Evolutionary conservation across 2,797 vertebrate species (phyloP).

Genomic region (Apogon talboti): DNA sequence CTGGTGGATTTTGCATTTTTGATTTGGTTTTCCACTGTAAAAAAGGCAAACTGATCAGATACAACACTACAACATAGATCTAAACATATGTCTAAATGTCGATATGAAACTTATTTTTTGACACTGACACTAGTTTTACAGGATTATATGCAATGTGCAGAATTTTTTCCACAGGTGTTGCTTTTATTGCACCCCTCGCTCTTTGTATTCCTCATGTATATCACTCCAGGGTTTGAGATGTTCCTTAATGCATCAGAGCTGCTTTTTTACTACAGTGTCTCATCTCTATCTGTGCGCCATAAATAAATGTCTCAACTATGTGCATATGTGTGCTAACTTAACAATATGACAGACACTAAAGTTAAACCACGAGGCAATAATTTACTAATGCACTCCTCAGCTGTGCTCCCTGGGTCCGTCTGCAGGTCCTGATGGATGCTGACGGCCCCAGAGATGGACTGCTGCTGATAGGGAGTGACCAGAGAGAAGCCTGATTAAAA

Average conservation of each 20-base stretch:
- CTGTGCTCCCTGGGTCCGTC: constrained; percentile 85
- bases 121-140: constrained; percentile 25
- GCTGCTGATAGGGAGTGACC: constrained; percentile 91
- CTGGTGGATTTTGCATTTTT: too few relatives aligned
- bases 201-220: constrained; percentile 17
- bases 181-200: constrained; percentile 13
- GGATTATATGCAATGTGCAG: not conserved
- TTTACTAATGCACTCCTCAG: constrained; percentile 89
- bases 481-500: constrained; percentile 89
- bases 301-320: constrained; percentile 53
- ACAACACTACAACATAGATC: too few relatives aligned
- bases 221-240: constrained; percentile 15
- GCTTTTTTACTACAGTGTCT: constrained; percentile 44
- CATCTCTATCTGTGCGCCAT: constrained; percentile 42
- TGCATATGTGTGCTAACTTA: constrained; percentile 25
- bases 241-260: constrained; percentile 30
- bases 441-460: constrained; percentile 83
- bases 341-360: constrained; percentile 61
- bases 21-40: too few relatives aligned
- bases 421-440: constrained; percentile 88
- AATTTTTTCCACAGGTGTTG: constrained; percentile 31
- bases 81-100: too few relatives aligned
- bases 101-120: too few relatives aligned
- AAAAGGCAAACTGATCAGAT: too few relatives aligned
- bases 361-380: constrained; percentile 80